Conservation (phyloP, 2,888 invertebrate genomes). For the Rhaphigaster nebulosa region DNA sequence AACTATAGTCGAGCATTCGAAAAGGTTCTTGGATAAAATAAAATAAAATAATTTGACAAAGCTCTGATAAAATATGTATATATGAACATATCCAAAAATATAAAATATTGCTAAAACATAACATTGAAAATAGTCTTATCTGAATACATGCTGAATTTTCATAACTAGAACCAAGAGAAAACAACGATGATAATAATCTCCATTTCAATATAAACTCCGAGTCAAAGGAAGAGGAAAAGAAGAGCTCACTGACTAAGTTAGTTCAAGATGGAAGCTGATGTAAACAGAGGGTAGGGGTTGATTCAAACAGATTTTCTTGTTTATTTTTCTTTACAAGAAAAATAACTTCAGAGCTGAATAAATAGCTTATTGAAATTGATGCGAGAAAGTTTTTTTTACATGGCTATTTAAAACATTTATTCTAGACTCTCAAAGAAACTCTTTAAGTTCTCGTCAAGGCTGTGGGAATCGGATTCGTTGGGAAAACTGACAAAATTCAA, state of each 20-base stretch:
- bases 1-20: too few relatives aligned
- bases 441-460: neutral
- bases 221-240: neutral
- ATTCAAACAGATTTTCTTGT: constrained; percentile 28
- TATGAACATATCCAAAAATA: too few relatives aligned
- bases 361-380: constrained; percentile 33
- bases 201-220: neutral
- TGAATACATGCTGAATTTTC: neutral
- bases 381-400: constrained; percentile 30
- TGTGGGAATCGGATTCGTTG: neutral
- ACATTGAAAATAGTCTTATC: neutral
- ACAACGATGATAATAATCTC: neutral
- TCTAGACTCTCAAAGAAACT: neutral
- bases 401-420: constrained; percentile 22
- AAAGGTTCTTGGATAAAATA: too few relatives aligned
- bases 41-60: too few relatives aligned
- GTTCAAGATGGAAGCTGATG: neutral
- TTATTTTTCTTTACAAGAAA: constrained; percentile 27
- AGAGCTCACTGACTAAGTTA: neutral
- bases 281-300: neutral
- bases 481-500: neutral
- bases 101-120: neutral
- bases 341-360: neutral
- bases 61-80: neutral
- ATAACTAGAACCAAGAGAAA: neutral